Evolutionary conservation across 2,888 invertebrate genomes (phyloP), one percentile per base, ranked within the genome.

Genomic region (Aleiodes testaceus): DNA sequence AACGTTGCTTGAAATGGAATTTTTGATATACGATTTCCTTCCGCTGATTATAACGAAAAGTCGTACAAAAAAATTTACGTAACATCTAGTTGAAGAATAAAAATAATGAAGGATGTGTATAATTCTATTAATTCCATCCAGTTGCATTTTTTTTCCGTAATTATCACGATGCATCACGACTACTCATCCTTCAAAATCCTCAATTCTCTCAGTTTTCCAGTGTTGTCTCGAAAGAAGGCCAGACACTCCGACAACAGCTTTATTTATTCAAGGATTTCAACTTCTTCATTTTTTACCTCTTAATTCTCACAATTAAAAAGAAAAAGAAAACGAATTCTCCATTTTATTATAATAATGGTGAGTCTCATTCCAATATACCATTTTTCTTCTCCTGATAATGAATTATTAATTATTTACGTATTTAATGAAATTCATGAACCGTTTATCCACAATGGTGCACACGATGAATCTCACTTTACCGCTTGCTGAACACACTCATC

Each of bases 241-340:
- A 44, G 44, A 63, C 70, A 20, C 49, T 59, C 53, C 18, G 11
- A 42, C n/a, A 49, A 18, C 50, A 47, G 59, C 18, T 45, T 65
- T 26, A 66, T 49, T 47, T 63, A 66, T 50, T n/a, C 18, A 69
- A 47, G 7, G 44, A 36, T 30, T 30, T 50, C 9, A 55, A 26
- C 66, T 76, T 68, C 71, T 74, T 75, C 16, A 71, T 76, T 22
- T 65, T 30, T 66, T n/a, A 45, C 14, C n/a, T 12, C 59, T 30
- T 4, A 12, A 68, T 59, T 14, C 52, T 63, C 47, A 69, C 64
- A 20, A 20, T 44, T n/a, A 2, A n/a, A 16, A 36, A 16, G 20
- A 68, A 36, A 45, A 63, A 67, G 63, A 59, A 12, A 36, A 59
- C 18, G 16, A 49, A 16, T 36, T 47, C 44, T 9, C 67, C 61